Evolutionary conservation across 2,888 invertebrate species (phyloP).

Genomic region (Lepidocyrtoides sp.): DNA sequence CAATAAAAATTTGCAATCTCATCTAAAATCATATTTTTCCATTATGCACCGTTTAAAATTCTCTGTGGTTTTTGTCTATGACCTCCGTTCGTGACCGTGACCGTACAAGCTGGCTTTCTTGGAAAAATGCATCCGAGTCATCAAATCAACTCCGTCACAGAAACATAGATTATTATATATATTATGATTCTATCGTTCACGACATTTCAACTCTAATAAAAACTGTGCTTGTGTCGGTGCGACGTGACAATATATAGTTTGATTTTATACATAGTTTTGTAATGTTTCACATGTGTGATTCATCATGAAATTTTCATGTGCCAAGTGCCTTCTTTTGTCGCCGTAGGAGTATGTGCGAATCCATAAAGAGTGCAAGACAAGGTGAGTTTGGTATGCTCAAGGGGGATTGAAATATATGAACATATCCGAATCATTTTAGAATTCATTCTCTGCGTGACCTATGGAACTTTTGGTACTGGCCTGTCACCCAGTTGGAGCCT

Average conservation of each 20-base stretch:
- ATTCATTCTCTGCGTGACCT: background rate
- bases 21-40: no score
- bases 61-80: background rate
- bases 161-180: no score
- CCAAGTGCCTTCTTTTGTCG: background rate
- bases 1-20: no score
- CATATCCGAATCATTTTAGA: no score
- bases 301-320: no score
- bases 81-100: constrained; percentile 56
- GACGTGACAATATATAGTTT: background rate
- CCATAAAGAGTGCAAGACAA: no score
- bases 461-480: background rate
- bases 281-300: background rate
- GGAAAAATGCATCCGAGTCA: constrained; percentile 28
- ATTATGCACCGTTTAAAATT: background rate
- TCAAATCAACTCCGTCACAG: constrained; percentile 11
- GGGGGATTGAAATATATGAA: no score
- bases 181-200: background rate
- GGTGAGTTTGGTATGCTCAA: no score
- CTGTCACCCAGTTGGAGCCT: no score
- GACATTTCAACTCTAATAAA: background rate
- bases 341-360: background rate
- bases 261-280: background rate
- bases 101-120: constrained; percentile 36
- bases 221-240: background rate